Evolutionary conservation across 92 coral and sea anemone genomes (phyloP).

Genomic region (Zoanthus gigantus): DNA sequence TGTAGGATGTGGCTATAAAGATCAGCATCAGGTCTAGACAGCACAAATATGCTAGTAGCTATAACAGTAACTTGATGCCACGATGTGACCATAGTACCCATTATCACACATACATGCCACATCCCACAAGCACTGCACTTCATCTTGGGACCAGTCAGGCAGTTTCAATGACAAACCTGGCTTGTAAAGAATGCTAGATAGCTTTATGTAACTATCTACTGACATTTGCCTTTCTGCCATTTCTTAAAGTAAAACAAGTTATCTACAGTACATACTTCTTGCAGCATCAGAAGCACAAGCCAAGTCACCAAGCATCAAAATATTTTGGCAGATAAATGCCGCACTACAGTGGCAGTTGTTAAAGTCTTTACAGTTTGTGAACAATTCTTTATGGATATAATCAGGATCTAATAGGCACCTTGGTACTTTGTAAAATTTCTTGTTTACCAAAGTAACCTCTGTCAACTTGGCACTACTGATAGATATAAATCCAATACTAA

Average conservation of each 20-base stretch:
- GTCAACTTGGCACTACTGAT: constrained; percentile 13
- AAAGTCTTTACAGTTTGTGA: background rate
- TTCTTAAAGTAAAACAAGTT: no score
- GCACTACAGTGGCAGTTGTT: background rate
- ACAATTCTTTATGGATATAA: background rate
- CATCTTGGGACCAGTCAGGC: no score
- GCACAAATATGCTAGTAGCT: no score
- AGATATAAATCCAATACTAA: constrained; percentile 38
- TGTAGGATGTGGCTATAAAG: no score
- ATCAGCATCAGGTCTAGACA: no score
- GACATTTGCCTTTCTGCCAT: no score
- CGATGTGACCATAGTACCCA: no score
- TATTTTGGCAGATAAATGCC: constrained; percentile 1
- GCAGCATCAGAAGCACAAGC: background rate
- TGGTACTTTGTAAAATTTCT: constrained; percentile 47
- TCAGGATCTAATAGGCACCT: constrained; percentile 33
- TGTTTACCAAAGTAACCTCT: background rate
- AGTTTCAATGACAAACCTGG: no score
- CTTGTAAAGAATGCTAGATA: no score
- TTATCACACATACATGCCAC: no score
- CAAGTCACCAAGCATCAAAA: constrained; percentile 25
- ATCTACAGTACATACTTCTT: background rate
- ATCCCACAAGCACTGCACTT: background rate
- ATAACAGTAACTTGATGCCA: no score
- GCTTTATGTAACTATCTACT: no score